Conservation (phyloP, 2,113 vertebrate species). For the Polyodon spathula region DNA sequence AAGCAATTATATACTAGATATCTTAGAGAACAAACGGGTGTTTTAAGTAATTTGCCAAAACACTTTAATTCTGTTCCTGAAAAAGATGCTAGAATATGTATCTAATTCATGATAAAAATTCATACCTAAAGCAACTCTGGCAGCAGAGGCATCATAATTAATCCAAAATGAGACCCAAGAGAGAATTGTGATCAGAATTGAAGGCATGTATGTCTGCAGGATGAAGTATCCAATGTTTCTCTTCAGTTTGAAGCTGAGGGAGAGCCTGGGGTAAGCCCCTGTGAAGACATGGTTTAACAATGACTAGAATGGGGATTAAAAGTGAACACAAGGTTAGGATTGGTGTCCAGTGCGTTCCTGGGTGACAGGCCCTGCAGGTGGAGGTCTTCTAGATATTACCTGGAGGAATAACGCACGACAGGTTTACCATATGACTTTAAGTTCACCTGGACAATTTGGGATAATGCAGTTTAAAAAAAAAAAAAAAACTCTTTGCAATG, state of each 20-base stretch:
- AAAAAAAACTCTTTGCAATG: no score
- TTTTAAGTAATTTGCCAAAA: no score
- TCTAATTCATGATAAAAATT: no score
- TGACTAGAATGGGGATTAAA: slow-evolving; percentile 10
- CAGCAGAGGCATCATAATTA: slow-evolving; percentile 97
- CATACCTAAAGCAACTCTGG: slow-evolving; percentile 93
- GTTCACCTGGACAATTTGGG: no score
- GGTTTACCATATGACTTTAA: no score
- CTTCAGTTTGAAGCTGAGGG: slow-evolving; percentile 96
- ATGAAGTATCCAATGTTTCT: slow-evolving; percentile 99
- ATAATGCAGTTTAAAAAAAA: no score
- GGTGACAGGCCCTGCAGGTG: background rate
- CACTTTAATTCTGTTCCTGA: no score
- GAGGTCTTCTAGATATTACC: background rate
- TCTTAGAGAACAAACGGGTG: no score
- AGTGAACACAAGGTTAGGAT: slow-evolving; percentile 1
- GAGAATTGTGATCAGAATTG: slow-evolving; percentile 96
- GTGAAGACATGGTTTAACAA: slow-evolving; percentile 33
- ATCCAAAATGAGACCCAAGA: slow-evolving; percentile 99
- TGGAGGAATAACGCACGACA: no score
- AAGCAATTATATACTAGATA: no score
- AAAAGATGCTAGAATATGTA: no score
- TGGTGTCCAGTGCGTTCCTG: background rate
- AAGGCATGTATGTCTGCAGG: slow-evolving; percentile 97
- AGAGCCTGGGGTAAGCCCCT: slow-evolving; percentile 93